phyloP scores from a whole-genome alignment of 1,140 invertebrate genomes.

The Listronotus bonariensis region DNA sequence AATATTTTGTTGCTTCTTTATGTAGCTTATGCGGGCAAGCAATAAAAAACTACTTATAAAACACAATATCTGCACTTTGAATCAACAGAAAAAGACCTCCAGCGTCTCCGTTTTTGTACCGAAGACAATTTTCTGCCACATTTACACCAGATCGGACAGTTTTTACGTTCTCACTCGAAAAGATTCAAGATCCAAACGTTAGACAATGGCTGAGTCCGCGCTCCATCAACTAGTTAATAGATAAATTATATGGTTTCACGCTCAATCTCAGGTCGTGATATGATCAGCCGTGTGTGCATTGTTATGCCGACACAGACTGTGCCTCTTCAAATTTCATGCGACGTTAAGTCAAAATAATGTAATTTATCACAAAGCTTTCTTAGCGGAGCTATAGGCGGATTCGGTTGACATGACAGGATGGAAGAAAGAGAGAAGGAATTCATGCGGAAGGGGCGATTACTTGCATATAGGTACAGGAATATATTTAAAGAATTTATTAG shows the following conservation, averaged over 20 bases:
- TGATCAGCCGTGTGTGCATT: slow-evolving; percentile 45
- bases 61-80: too few relatives aligned
- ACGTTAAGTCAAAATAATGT: slow-evolving; percentile 54
- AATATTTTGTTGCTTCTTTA: too few relatives aligned
- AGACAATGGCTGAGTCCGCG: slow-evolving; percentile 48
- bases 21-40: too few relatives aligned
- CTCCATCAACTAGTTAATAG: slow-evolving; percentile 51
- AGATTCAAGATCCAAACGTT: slow-evolving; percentile 33
- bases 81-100: too few relatives aligned
- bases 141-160: slow-evolving; percentile 26
- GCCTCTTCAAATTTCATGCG: slow-evolving; percentile 55
- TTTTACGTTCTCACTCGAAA: not conserved
- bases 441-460: too few relatives aligned
- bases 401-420: not conserved
- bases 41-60: too few relatives aligned
- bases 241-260: slow-evolving; percentile 53
- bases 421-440: too few relatives aligned
- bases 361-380: slow-evolving; percentile 44
- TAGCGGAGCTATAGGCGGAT: not conserved
- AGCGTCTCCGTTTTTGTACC: too few relatives aligned
- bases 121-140: slow-evolving; percentile 35
- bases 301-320: slow-evolving; percentile 44
- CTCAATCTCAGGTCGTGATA: slow-evolving; percentile 50
- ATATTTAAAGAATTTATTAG: too few relatives aligned
- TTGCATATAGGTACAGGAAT: too few relatives aligned